A percentile compares a stretch with the other conserved stretches of the same genome.
Evolutionary conservation across 2,797 vertebrate species (phyloP).

Genomic region (Falco biarmicus): DNA sequence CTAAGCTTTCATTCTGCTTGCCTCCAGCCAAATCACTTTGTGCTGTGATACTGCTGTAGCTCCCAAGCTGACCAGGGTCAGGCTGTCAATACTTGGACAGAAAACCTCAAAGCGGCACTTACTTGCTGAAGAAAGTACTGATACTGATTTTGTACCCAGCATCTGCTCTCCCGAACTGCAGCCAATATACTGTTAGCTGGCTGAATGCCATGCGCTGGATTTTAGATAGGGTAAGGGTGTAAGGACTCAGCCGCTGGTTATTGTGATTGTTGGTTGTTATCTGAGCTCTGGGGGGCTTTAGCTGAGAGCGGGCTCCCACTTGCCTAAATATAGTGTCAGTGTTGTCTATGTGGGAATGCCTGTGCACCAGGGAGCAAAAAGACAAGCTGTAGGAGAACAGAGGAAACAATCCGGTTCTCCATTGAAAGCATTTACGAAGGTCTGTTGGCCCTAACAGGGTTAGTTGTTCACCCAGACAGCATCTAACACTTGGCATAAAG

Average conservation of each 20-base stretch:
- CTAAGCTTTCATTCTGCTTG: conserved; percentile 61
- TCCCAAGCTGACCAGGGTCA: conserved; percentile 61
- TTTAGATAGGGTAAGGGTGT: conserved; percentile 30
- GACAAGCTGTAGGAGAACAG: neutral
- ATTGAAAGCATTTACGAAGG: conserved; percentile 12
- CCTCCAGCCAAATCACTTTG: conserved; percentile 67
- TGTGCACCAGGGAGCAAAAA: neutral
- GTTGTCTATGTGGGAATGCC: neutral
- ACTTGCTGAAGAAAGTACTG: conserved; percentile 43
- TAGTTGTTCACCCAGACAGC: conserved; percentile 16
- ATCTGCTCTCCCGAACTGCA: conserved; percentile 8
- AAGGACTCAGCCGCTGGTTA: neutral
- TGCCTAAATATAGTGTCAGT: conserved; percentile 7
- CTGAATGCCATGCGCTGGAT: neutral
- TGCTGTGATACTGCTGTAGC: conserved; percentile 55
- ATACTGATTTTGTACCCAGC: conserved; percentile 10
- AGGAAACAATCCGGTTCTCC: neutral
- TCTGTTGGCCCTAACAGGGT: conserved; percentile 27
- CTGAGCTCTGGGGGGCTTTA: conserved; percentile 5
- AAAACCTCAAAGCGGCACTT: conserved; percentile 57
- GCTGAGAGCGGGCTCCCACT: neutral
- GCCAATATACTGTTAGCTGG: neutral
- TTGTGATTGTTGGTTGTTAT: neutral
- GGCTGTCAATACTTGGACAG: conserved; percentile 54
- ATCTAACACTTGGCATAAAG: neutral